Percentiles rank a stretch among this genome's conserved stretches.
phyloP scores from a whole-genome alignment of 2,797 vertebrate genomes.

The Mormyrops boulengeri region DNA sequence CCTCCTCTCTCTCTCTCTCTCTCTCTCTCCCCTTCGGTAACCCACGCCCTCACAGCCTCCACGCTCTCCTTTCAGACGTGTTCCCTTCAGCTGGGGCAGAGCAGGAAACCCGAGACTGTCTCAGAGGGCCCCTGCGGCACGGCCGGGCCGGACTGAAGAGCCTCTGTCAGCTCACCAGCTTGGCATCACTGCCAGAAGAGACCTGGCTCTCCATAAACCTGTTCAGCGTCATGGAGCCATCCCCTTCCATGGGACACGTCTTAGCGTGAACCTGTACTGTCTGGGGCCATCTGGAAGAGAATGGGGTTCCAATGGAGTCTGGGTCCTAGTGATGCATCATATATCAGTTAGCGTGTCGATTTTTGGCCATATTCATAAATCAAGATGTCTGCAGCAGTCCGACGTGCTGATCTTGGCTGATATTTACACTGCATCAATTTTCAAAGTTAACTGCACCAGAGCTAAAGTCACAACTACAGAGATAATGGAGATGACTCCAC shows the following conservation, averaged over 20 bases:
- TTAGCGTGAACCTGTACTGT: background rate
- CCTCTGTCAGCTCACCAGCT: background rate
- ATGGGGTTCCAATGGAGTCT: background rate
- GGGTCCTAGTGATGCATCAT: background rate
- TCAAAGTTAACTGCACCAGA: background rate
- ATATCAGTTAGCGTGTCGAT: background rate
- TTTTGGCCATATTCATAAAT: background rate
- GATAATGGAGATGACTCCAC: background rate
- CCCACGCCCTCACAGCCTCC: too few relatives aligned
- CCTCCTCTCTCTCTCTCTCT: background rate
- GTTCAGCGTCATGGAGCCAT: background rate
- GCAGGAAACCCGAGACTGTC: slow-evolving; percentile 9
- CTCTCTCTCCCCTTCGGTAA: background rate
- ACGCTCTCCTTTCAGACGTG: background rate
- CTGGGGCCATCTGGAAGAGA: background rate
- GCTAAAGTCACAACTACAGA: background rate
- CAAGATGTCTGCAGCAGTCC: background rate
- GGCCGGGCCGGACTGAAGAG: background rate
- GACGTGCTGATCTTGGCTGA: background rate
- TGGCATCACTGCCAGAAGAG: background rate
- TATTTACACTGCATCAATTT: background rate
- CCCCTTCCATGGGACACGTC: background rate
- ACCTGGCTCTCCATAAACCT: too few relatives aligned
- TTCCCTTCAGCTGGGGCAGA: background rate
- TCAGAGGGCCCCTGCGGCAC: background rate